phyloP scores from a whole-genome alignment of 2,797 vertebrate genomes.

The Lates japonicus region DNA sequence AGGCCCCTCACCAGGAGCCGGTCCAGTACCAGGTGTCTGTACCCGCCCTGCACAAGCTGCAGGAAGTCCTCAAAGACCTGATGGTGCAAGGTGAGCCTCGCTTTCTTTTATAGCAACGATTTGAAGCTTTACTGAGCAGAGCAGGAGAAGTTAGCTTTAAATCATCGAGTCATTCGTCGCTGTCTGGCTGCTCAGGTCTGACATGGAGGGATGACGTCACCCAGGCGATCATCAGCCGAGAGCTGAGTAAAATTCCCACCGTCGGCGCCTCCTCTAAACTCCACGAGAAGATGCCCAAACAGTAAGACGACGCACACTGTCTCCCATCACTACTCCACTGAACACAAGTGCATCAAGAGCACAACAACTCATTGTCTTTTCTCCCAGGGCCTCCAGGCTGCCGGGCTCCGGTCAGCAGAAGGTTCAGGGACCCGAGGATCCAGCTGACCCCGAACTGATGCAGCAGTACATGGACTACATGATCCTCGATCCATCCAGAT shows the following conservation, averaged over 20 bases:
- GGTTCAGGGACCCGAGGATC: conserved; percentile 29
- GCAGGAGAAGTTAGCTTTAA: no score
- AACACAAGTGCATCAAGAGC: no score
- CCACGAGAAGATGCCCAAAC: conserved; percentile 20
- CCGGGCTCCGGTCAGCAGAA: conserved; percentile 30
- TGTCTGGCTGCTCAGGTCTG: conserved; percentile 85
- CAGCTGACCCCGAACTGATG: conserved; percentile 73
- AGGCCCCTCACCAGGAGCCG: conserved; percentile 82
- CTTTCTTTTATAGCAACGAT: no score
- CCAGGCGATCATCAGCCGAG: conserved; percentile 91
- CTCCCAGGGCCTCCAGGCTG: conserved; percentile 54
- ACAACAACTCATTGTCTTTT: background rate
- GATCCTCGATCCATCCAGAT: conserved; percentile 81
- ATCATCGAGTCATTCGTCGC: background rate
- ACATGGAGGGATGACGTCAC: conserved; percentile 95
- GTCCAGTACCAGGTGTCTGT: conserved; percentile 91
- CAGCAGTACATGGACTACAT: conserved; percentile 91
- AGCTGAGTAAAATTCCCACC: conserved; percentile 92
- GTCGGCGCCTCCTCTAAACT: conserved; percentile 56
- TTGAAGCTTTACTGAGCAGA: no score
- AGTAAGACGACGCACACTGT: conserved; percentile 51
- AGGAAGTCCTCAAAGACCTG: conserved; percentile 92
- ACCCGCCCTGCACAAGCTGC: conserved; percentile 90
- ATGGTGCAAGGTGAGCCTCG: conserved; percentile 90
- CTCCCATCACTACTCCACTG: background rate